These are phyloP conservation scores for Gasterosteus aculeatus DNA, from an alignment of 2,113 vertebrate genomes.

Conservation along the genomic window DNA sequence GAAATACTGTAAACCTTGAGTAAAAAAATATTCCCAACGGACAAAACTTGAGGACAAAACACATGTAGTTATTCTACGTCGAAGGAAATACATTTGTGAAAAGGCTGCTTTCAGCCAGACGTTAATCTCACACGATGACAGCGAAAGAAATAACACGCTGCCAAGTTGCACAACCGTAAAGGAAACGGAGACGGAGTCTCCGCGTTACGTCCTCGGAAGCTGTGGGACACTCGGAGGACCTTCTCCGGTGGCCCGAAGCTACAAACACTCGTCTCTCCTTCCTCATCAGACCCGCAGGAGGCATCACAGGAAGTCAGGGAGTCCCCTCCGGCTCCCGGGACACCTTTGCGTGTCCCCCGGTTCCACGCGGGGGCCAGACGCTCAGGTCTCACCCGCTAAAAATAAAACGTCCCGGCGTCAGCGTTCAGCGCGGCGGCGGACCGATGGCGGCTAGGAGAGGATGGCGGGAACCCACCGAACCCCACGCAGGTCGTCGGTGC, in stretches of 20 bases:
- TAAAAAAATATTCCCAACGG: constrained; percentile 22
- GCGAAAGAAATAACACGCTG: constrained; percentile 38
- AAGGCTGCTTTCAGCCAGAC: constrained; percentile 8
- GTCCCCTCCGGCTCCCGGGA: not conserved
- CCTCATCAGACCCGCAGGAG: too few species aligned
- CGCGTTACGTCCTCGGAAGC: too few species aligned
- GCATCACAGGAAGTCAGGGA: not conserved
- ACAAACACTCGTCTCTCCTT: too few species aligned
- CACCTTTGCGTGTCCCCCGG: not conserved
- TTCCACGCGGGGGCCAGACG: not conserved
- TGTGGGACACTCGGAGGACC: too few species aligned
- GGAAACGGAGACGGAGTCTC: constrained; percentile 11
- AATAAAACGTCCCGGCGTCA: not conserved
- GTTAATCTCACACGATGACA: not conserved
- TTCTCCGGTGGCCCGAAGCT: too few species aligned
- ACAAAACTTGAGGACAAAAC: constrained; percentile 22
- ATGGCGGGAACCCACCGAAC: constrained; percentile 72
- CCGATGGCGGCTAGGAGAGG: constrained; percentile 55
- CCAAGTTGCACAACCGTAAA: constrained; percentile 11
- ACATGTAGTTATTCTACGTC: constrained; percentile 17
- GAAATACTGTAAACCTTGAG: constrained; percentile 57
- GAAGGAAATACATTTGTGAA: constrained; percentile 44
- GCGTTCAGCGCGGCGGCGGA: not conserved
- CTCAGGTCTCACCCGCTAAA: not conserved
- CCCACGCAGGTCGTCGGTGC: constrained; percentile 69